phyloP scores from a whole-genome alignment of 1,140 invertebrate species.

The Drosophila subpulchrella region DNA sequence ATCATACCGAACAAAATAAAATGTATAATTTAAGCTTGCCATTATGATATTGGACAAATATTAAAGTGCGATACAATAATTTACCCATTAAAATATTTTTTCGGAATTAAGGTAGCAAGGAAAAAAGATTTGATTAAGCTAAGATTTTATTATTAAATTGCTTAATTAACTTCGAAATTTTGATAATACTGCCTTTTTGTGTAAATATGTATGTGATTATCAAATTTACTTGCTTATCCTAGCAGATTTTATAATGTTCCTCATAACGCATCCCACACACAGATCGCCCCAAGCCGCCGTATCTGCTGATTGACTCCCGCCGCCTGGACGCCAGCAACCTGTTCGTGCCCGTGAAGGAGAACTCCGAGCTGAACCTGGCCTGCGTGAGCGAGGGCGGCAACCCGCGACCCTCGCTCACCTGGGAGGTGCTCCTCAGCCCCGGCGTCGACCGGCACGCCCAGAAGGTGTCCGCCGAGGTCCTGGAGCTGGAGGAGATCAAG shows the following conservation, averaged over 20 bases:
- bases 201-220: no score
- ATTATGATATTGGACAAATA: no score
- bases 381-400: constrained; percentile 94
- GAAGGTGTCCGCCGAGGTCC: constrained; percentile 83
- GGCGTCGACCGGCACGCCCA: constrained; percentile 85
- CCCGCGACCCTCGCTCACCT: constrained; percentile 90
- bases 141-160: no score
- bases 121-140: no score
- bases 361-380: constrained; percentile 90
- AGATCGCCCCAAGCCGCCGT: constrained; percentile 92
- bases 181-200: no score
- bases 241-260: neutral
- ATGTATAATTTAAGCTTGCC: no score
- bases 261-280: constrained; percentile 42
- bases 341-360: constrained; percentile 93
- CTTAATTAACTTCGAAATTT: no score
- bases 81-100: no score
- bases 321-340: constrained; percentile 92
- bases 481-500: constrained; percentile 83
- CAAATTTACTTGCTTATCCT: no score
- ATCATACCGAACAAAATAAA: no score
- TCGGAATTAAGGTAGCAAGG: no score
- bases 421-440: constrained; percentile 88
- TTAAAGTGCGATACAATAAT: no score
- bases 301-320: constrained; percentile 91